These are phyloP conservation scores for Pelmatolapia mariae DNA, from an alignment of 2,113 vertebrate genomes.

Conservation along the genomic window DNA sequence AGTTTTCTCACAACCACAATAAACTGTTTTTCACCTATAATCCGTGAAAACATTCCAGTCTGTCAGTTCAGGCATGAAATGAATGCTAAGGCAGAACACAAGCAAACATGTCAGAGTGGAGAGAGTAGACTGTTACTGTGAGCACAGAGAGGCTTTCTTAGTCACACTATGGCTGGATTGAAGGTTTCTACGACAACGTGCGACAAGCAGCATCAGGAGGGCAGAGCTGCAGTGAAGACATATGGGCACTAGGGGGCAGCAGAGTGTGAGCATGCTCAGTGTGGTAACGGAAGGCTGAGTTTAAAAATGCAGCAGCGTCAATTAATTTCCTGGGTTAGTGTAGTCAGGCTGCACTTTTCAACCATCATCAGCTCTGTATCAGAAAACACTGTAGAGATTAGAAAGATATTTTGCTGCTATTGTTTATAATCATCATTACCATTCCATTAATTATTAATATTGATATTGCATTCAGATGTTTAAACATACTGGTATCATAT, in stretches of 20 bases:
- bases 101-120: neutral
- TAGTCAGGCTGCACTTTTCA: neutral
- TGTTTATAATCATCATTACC: too few relatives aligned
- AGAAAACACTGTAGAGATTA: too few relatives aligned
- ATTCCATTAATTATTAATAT: too few relatives aligned
- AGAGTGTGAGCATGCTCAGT: neutral
- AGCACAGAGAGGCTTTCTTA: neutral
- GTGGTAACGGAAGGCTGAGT: neutral
- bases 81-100: neutral
- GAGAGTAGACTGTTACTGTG: neutral
- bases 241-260: neutral
- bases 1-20: neutral
- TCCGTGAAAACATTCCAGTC: neutral
- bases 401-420: too few relatives aligned
- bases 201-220: neutral
- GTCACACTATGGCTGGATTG: neutral
- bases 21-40: neutral
- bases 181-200: neutral
- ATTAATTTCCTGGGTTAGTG: neutral
- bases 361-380: neutral
- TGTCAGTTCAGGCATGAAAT: neutral
- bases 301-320: neutral
- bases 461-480: too few relatives aligned
- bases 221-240: neutral
- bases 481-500: too few relatives aligned